Base-by-base conservation (phyloP, 2,113 vertebrate species). In the Calidris pugnax region DNA sequence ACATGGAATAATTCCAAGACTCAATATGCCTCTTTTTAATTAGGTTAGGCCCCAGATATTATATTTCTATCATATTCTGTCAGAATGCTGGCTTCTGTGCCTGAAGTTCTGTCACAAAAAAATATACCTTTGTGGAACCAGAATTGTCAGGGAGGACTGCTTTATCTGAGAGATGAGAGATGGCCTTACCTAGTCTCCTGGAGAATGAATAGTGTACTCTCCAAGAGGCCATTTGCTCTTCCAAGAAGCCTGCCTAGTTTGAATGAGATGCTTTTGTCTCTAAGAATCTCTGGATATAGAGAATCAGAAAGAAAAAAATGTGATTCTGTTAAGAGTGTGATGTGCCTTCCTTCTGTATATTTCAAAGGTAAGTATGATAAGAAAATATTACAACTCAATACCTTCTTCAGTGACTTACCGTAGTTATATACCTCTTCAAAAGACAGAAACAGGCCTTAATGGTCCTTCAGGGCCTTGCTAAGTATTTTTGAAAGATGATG, bases 51-150 rank as follows among this genome's bases (percentile, higher is more conserved):
- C 45, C 53, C 32, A 75, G 72, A 74, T 90, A 91, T 63, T 82
- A 64, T 68, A 90, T 90, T 96, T 96, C 72, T 89, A 75, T 94
- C 79, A 56, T 80, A 81, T 84, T 90, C 72, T 88, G 63, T 76
- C 68, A 90, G 56, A 91, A 84, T 66, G 4, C 43, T 85, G 51
- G 35, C 35, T 93, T 87, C 39, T 43, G 35, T 53, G 45, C 14
- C 60, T 79, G 53, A 85, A 57, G 45, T 79, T 83, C 27, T 89
- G 43, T 64, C 43, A 73, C 28, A 79, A 73, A 89, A 56, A 43
- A 20, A 11, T 13, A 27, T 5, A 81, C 8, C 10, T 80, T 48
- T 76, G 17, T 66, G 50, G n/a, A 37, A 30, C 39, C 8, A 72
- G 59, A 62, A 79, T 24, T 89, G 53, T 79, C 81, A 76, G 33